Base-by-base conservation (phyloP, 2,113 vertebrate species). In the Macroglossus sobrinus region DNA sequence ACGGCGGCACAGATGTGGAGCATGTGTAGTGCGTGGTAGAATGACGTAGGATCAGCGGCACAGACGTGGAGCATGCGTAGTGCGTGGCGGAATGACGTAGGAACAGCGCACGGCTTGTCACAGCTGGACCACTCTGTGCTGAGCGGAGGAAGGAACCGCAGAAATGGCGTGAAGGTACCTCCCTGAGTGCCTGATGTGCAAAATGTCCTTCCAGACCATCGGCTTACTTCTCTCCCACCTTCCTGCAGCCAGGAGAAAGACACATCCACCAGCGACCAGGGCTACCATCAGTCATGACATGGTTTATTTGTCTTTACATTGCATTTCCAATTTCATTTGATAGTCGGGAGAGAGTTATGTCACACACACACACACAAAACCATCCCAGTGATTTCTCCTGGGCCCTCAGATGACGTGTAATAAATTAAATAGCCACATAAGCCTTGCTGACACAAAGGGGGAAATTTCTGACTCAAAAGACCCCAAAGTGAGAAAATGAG, bases 321-420 rank as follows among this genome's bases (percentile, higher is more conserved):
- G 71, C 53, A 82, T 88, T 97, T 98, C 97, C 43, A 64, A 33
- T 85, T 96, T 94, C 93, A 97, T 88, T 96, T 14, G 76, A 22
- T 72, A 96, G 66, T 91, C 92, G 21, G n/a, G 21, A 84, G 26
- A 19, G 21, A 93, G 80, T 93, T 84, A 75, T 80, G 91, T 89
- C 76, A 92, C 38, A 15, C 33, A 93, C 76, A 93, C 38, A 15
- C 28, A 95, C 88, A 94, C 50, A 63, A 76, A 74, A 33, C 50
- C 66, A 93, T 35, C 75, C 33, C 76, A 24, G 4, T 79, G 71
- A 89, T 91, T 90, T 79, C 75, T 92, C 84, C 61, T 78, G 76
- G 68, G 94, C 22, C 16, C 74, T 96, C 84, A 82, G 81, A 63
- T 18, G 30, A 85, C 76, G 47, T 59, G 69, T 92, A 95, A 94